phyloP scores from a whole-genome alignment of 2,113 vertebrate species.

The Callocephalon fimbriatum region DNA sequence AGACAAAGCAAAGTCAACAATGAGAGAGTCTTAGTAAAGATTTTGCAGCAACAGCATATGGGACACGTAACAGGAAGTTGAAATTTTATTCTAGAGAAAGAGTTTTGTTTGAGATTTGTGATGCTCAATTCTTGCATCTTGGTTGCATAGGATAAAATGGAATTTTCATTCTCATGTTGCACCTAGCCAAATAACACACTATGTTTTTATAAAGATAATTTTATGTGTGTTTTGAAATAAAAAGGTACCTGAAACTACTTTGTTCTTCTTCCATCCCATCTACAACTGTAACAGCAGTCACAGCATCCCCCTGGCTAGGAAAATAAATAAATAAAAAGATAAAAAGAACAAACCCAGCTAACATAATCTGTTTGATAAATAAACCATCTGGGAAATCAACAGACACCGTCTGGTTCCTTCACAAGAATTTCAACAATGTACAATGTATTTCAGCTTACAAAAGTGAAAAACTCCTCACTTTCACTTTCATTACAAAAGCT shows the following conservation, averaged over 20 bases:
- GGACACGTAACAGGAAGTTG: fast-evolving
- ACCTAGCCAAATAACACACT: background rate
- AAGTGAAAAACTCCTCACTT: fast-evolving
- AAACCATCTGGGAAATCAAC: background rate
- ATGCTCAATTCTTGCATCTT: background rate
- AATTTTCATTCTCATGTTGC: background rate
- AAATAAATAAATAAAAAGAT: background rate
- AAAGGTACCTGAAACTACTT: background rate
- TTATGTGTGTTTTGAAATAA: background rate
- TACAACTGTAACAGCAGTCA: background rate
- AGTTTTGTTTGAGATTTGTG: background rate
- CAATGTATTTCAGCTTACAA: background rate
- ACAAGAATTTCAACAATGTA: background rate
- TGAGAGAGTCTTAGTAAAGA: background rate
- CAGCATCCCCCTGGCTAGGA: background rate
- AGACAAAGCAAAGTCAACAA: background rate
- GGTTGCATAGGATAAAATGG: background rate
- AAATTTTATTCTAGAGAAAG: background rate
- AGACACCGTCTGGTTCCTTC: background rate
- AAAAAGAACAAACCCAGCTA: background rate
- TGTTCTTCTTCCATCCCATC: background rate
- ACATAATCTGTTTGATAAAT: background rate
- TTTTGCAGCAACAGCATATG: background rate
- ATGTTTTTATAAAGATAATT: background rate
- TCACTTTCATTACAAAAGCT: background rate